phyloP scores from a whole-genome alignment of 1,140 invertebrate genomes.

The Rhagoletis pomonella region DNA sequence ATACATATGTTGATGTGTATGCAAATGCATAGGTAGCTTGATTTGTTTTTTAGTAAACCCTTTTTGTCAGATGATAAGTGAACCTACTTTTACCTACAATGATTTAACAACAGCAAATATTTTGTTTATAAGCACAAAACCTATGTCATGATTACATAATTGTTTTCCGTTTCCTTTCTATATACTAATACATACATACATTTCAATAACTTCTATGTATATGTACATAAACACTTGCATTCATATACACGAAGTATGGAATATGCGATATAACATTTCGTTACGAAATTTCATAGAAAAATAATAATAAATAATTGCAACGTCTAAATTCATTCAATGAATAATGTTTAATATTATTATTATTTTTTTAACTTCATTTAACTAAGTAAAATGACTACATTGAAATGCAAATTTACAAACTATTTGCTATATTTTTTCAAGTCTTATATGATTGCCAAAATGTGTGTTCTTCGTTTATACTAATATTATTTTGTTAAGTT shows the following conservation, averaged over 20 bases:
- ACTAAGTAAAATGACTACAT: conserved; percentile 25
- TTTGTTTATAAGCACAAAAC: conserved; percentile 27
- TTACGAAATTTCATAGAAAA: neutral
- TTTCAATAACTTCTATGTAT: neutral
- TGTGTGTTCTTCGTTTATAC: neutral
- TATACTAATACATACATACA: neutral
- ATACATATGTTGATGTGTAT: neutral
- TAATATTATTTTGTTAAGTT: conserved; percentile 39
- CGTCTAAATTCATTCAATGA: conserved; percentile 37
- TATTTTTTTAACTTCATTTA: conserved; percentile 31
- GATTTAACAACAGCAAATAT: conserved; percentile 41
- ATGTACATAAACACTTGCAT: neutral
- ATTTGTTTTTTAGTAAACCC: neutral
- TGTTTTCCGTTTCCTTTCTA: neutral
- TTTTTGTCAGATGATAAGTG: neutral
- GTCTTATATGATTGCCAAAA: conserved; percentile 54
- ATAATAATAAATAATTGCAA: conserved; percentile 27
- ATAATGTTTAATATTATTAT: neutral
- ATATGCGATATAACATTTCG: neutral
- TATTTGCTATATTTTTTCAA: conserved; percentile 41
- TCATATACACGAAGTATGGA: neutral
- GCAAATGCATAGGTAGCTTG: neutral
- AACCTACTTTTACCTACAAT: conserved; percentile 7
- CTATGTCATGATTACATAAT: neutral
- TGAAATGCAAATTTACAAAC: conserved; percentile 34